phyloP scores from a whole-genome alignment of 2,888 invertebrate genomes.

The Tachina fera region DNA sequence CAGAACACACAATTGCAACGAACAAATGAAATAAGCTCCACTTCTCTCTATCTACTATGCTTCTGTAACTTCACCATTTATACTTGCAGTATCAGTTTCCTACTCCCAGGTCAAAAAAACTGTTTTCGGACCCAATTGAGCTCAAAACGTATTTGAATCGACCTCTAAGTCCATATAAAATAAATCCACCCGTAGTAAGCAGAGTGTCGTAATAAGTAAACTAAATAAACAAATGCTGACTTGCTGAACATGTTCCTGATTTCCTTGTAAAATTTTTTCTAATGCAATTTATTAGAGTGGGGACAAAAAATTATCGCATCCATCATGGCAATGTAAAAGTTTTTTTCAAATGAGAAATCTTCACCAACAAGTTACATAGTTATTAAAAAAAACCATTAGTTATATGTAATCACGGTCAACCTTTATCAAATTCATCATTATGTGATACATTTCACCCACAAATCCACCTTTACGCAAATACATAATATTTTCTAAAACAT shows the following conservation, averaged over 20 bases:
- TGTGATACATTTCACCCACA: slow-evolving; percentile 60
- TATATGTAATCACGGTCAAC: slow-evolving; percentile 72
- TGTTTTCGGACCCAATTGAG: too few species aligned
- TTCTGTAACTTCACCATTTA: too few species aligned
- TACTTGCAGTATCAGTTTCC: too few species aligned
- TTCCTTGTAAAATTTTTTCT: not conserved
- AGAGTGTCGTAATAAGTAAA: too few species aligned
- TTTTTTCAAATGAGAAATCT: slow-evolving; percentile 23
- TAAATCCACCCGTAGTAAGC: too few species aligned
- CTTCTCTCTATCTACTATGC: too few species aligned
- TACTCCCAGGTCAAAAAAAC: too few species aligned
- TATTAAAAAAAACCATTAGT: slow-evolving; percentile 71
- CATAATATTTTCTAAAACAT: slow-evolving; percentile 25
- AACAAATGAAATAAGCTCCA: too few species aligned
- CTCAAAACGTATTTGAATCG: too few species aligned
- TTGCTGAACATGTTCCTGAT: not conserved
- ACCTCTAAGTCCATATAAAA: too few species aligned
- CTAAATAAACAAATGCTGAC: not conserved
- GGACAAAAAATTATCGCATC: slow-evolving; percentile 23
- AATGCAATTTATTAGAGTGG: not conserved
- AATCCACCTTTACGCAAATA: slow-evolving; percentile 22
- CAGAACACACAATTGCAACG: too few species aligned
- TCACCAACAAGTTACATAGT: not conserved
- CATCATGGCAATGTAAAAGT: slow-evolving; percentile 33
- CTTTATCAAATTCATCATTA: slow-evolving; percentile 73